phyloP scores from a whole-genome alignment of 2,888 invertebrate genomes.

The Stenodera caucasica region DNA sequence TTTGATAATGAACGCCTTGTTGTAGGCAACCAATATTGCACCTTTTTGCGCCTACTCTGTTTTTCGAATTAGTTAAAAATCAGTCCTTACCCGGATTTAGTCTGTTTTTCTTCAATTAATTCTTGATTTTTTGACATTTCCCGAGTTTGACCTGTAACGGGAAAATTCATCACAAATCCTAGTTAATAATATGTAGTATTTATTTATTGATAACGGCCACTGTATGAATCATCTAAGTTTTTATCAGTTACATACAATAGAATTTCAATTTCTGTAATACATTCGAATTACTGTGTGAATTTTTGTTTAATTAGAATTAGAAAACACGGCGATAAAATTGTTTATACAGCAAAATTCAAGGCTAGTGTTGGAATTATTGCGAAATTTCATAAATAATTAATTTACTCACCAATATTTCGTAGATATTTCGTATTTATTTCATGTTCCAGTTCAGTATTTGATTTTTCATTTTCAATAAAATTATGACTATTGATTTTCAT shows the following conservation, averaged over 20 bases:
- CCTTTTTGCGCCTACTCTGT: too few species aligned
- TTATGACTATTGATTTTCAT: slow-evolving; percentile 43
- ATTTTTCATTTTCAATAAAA: slow-evolving; percentile 45
- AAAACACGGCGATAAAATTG: neutral
- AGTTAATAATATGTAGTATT: too few species aligned
- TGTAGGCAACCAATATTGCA: neutral
- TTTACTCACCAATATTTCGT: slow-evolving; percentile 21
- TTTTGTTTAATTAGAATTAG: neutral
- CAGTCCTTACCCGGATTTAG: neutral
- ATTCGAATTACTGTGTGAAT: too few species aligned
- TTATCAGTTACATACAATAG: too few species aligned
- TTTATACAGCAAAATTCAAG: slow-evolving; percentile 1
- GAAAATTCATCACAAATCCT: neutral
- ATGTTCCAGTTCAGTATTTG: slow-evolving; percentile 34
- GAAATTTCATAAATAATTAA: neutral
- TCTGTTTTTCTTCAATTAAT: neutral
- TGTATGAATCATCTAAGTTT: too few species aligned
- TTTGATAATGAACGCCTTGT: neutral
- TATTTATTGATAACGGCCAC: neutral
- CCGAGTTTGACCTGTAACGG: neutral
- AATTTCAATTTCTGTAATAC: too few species aligned
- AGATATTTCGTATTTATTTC: slow-evolving; percentile 32
- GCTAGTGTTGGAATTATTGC: slow-evolving; percentile 2
- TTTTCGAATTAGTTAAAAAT: too few species aligned
- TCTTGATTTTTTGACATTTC: neutral